Evolutionary conservation across 2,888 invertebrate species (phyloP).

Genomic region (Melangyna quadrimaculata): DNA sequence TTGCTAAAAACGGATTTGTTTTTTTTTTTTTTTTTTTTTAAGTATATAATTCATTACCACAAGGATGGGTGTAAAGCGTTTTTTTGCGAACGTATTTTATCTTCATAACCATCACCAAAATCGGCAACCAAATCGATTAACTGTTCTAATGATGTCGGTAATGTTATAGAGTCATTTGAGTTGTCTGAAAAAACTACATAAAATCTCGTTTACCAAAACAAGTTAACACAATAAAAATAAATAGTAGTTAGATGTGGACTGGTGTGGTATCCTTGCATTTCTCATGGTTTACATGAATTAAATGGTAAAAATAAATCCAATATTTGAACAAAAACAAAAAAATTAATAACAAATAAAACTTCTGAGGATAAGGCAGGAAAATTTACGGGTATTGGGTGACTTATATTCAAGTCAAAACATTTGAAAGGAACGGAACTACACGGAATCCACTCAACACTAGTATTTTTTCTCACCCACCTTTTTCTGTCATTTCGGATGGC

Average conservation of each 20-base stretch:
- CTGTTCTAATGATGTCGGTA: conserved; percentile 82
- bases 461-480: conserved; percentile 58
- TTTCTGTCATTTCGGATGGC: conserved; percentile 76
- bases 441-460: conserved; percentile 61
- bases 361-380: not conserved
- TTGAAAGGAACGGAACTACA: conserved; percentile 41
- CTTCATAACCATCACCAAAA: conserved; percentile 86
- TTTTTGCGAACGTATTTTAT: conserved; percentile 83
- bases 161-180: conserved; percentile 78
- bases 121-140: conserved; percentile 84
- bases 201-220: conserved; percentile 77
- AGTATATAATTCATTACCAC: conserved; percentile 77
- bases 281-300: not conserved
- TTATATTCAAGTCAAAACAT: not conserved
- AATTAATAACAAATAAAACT: not conserved
- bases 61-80: conserved; percentile 81
- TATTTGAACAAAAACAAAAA: not conserved
- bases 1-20: conserved; percentile 27
- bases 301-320: not conserved
- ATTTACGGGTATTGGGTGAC: not conserved
- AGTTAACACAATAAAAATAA: conserved; percentile 67
- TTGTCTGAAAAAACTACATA: conserved; percentile 82
- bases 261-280: conserved; percentile 39
- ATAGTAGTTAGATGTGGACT: conserved; percentile 65
- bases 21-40: conserved; percentile 40